Evolutionary conservation across 2,888 invertebrate species (phyloP).

Genomic region (Ectemnius continuus): DNA sequence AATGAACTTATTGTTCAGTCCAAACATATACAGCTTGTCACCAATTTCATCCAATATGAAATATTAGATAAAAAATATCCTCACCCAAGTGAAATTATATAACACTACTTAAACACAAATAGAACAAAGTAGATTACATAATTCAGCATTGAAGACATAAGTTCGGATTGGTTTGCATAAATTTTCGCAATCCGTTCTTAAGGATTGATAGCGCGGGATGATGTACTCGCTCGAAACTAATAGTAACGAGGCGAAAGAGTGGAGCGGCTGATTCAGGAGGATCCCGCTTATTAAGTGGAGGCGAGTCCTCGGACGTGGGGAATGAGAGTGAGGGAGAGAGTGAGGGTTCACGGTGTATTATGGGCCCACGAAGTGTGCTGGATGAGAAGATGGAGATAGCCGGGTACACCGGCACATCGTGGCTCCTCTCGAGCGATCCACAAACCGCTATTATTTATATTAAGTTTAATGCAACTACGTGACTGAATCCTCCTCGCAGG

Average conservation of each 20-base stretch:
- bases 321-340: constrained; percentile 74
- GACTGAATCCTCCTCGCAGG: constrained; percentile 73
- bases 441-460: constrained; percentile 79
- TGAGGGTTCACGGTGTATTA: constrained; percentile 71
- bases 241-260: constrained; percentile 52
- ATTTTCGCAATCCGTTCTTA: no score
- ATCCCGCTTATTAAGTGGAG: constrained; percentile 78
- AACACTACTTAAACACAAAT: no score
- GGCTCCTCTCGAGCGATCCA: constrained; percentile 66
- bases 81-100: no score
- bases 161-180: no score
- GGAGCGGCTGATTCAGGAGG: constrained; percentile 70
- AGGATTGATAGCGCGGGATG: no score
- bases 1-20: constrained; percentile 54
- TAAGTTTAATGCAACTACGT: constrained; percentile 79
- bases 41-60: background rate
- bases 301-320: constrained; percentile 69
- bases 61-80: no score
- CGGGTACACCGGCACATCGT: constrained; percentile 61
- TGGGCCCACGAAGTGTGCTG: constrained; percentile 65
- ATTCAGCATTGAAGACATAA: background rate
- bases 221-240: constrained; percentile 42
- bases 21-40: background rate
- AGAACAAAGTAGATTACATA: background rate
- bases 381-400: constrained; percentile 75